Base-by-base conservation (phyloP, 2,888 invertebrate species). In the Drosophila niveifrons region DNA sequence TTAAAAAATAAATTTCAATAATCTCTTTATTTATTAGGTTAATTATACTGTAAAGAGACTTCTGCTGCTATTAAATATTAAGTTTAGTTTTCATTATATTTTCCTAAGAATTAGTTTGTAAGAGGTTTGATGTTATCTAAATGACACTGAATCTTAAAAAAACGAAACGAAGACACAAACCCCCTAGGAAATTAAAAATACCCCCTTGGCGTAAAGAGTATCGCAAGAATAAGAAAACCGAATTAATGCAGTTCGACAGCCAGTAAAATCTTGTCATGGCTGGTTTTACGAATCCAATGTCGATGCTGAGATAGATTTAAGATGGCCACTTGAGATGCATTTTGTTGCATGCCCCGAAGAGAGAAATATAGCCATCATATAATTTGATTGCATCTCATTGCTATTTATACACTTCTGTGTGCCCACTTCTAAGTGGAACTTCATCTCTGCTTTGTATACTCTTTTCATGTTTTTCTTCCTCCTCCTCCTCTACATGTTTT, bases 281-380 rank as follows among this genome's bases (percentile, higher is more conserved):
- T 76, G 80, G 81, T 73, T 88, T 59, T 23, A n/a, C 50, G 46
- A 65, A 36, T 39, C 46, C 76, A 75, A 79, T 76, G 87, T 68
- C 88, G 88, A 87, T 84, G 67, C 66, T 43, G 71, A 83, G 82
- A 88, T 83, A 83, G 82, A 88, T 83, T 81, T 69, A 80, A 67
- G 58, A 48, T 50, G 46, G 46, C 31, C 82, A 82, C 90, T 82
- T 78, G 80, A 82, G 86, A 72, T 82, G 67, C 86, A 85, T 79
- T 72, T 67, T 17, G 44, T 62, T 61, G 36, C 23, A 36, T 50
- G 58, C 28, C 15, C n/a, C 4, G n/a, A 50, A 63, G 58, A 79
- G 58, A 79, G 23, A 23, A 82, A 76, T 82, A 82, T 80, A 67
- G 59, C 61, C 66, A 77, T 83, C 69, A 86, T 89, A 88, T 83